phyloP scores from a whole-genome alignment of 2,888 invertebrate genomes.

The Diaperis boleti region DNA sequence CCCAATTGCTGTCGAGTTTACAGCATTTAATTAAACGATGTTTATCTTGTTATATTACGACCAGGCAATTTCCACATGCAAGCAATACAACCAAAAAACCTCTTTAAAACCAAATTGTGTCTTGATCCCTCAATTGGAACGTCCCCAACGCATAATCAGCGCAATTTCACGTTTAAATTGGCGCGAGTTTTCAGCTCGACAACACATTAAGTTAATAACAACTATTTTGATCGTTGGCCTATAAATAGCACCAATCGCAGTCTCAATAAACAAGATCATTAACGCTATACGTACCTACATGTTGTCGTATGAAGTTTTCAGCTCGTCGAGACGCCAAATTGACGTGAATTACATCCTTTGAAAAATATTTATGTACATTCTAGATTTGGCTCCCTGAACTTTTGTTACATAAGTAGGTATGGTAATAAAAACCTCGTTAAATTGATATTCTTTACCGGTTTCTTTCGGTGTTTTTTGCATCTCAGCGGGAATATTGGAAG shows the following conservation, averaged over 20 bases:
- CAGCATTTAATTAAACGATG: too few species aligned
- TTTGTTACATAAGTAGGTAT: constrained; percentile 19
- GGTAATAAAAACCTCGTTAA: constrained; percentile 27
- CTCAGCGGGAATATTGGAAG: too few species aligned
- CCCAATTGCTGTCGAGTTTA: too few species aligned
- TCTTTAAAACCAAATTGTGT: too few species aligned
- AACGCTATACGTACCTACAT: constrained; percentile 1
- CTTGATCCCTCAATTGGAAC: too few species aligned
- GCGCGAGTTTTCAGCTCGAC: constrained; percentile 21
- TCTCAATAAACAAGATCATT: constrained; percentile 33
- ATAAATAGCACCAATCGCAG: constrained; percentile 26
- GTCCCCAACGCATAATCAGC: background rate
- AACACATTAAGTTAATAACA: constrained; percentile 27
- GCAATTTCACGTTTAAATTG: constrained; percentile 7
- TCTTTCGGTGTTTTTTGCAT: constrained; percentile 24
- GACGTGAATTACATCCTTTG: constrained; percentile 15
- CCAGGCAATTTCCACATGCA: too few species aligned
- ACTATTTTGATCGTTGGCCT: constrained; percentile 20
- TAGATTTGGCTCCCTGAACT: too few species aligned
- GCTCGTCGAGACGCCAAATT: constrained; percentile 1
- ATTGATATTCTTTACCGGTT: constrained; percentile 28
- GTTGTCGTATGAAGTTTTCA: constrained; percentile 5
- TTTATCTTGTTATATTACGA: too few species aligned
- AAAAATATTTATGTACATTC: constrained; percentile 36
- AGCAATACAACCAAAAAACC: too few species aligned